Conservation (phyloP, 2,113 vertebrate species). For the Lutjanus erythropterus region DNA sequence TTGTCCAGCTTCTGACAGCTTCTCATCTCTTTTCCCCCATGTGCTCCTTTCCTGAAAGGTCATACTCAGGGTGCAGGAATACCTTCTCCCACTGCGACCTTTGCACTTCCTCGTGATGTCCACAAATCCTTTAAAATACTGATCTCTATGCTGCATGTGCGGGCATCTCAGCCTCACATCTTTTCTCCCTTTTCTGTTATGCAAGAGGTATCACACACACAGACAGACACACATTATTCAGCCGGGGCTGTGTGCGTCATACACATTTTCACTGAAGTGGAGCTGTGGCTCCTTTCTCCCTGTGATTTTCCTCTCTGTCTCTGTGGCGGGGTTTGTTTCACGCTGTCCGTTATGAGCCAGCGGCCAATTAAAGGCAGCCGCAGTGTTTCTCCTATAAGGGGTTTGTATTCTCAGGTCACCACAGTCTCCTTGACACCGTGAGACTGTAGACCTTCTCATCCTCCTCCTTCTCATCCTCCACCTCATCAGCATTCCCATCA, state of each 20-base stretch:
- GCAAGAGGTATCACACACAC: constrained; percentile 47
- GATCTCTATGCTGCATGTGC: background rate
- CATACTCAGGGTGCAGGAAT: constrained; percentile 28
- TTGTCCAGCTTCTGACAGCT: background rate
- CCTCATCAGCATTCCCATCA: constrained; percentile 61
- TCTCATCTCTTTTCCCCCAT: background rate
- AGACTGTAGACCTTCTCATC: constrained; percentile 12
- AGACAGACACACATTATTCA: constrained; percentile 40
- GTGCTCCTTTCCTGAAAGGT: constrained; percentile 27
- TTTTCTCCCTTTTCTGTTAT: constrained; percentile 41
- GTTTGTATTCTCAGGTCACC: constrained; percentile 41
- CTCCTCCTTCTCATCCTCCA: constrained; percentile 1
- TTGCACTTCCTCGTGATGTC: constrained; percentile 1
- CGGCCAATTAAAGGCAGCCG: constrained; percentile 2
- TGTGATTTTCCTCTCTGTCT: constrained; percentile 13
- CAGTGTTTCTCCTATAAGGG: constrained; percentile 20
- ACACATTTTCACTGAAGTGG: constrained; percentile 33
- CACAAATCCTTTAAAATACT: background rate
- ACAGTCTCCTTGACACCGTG: constrained; percentile 67
- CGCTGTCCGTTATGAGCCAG: background rate
- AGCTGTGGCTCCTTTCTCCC: constrained; percentile 19
- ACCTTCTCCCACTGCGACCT: constrained; percentile 2
- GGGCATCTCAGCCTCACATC: constrained; percentile 6
- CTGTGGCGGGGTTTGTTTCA: constrained; percentile 1
- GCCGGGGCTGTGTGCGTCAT: constrained; percentile 60